Evolutionary conservation across 2,888 invertebrate genomes (phyloP), one percentile per base, ranked within the genome.

Genomic region (Psylliodes chrysocephalus): DNA sequence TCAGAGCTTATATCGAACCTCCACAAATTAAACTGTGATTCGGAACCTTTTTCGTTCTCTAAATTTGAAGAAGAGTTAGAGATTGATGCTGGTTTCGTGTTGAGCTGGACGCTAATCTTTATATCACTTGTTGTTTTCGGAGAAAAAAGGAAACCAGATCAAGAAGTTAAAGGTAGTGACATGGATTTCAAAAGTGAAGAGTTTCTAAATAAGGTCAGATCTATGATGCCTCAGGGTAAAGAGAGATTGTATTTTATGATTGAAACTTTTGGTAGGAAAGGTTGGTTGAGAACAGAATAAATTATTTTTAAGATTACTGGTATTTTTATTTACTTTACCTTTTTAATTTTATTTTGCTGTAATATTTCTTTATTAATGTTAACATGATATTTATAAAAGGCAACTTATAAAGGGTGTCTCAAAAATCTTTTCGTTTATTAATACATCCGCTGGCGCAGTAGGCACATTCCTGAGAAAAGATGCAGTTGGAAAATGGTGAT

Each of bases 21-120:
- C 14, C 2, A 10, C n/a, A 33, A 38, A 8, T 44, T 60, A 22
- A 42, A 38, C 5, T 60, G 64, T 17, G 60, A 64, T 10, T 2
- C 18, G 10, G 19, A 19, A 4, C 40, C 54, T 14, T 64, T 57
- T 28, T 15, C 5, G 12, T 28, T 28, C 4, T 2, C 7, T 12
- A 71, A 72, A 75, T 84, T 79, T 73, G 10, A 67, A 63, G 60
- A 77, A 1, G 84, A 85, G 74, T 71, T 84, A 2, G 71, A 79
- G 15, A 66, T 71, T 1, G 76, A 78, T 46, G 83, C 79, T 0
- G 57, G 15, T 17, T 74, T 35, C 2, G 35, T 6, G n/a, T 1
- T 42, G 8, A 18, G 6, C 18, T 18, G 17, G 18, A 1, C 17
- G 7, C 3, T 42, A 42, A 17, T 42, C 17, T 42, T 42, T 2